These are phyloP conservation scores for Ethmia dodecea DNA, from an alignment of 2,888 invertebrate species.

Conservation along the genomic window DNA sequence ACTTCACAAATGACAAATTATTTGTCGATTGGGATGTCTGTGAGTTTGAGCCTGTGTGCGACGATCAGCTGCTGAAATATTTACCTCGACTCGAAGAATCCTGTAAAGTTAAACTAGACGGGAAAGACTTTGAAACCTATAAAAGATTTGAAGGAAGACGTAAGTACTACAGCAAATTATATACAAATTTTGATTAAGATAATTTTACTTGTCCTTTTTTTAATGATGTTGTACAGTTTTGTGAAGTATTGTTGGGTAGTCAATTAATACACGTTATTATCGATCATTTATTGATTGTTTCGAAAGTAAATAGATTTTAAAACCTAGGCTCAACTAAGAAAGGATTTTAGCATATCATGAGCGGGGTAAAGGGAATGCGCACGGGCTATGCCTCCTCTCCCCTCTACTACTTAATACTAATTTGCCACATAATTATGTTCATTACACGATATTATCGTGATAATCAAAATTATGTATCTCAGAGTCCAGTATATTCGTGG, in stretches of 20 bases:
- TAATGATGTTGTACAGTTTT: constrained; percentile 20
- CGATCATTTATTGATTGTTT: too few species aligned
- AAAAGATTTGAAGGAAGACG: constrained; percentile 33
- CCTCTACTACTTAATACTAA: too few species aligned
- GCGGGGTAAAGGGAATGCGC: too few species aligned
- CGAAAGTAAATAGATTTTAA: too few species aligned
- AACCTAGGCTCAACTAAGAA: too few species aligned
- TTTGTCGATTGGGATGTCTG: constrained; percentile 53
- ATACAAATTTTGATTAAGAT: neutral
- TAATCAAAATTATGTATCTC: too few species aligned
- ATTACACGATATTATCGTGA: too few species aligned
- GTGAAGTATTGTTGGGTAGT: too few species aligned
- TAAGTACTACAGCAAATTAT: neutral
- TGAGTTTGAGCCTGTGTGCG: constrained; percentile 43
- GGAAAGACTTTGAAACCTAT: constrained; percentile 26
- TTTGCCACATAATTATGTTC: too few species aligned
- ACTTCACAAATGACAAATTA: constrained; percentile 41
- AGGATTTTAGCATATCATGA: too few species aligned
- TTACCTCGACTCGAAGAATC: constrained; percentile 75
- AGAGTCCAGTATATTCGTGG: constrained; percentile 56
- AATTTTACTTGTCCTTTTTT: neutral
- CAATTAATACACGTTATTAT: too few species aligned
- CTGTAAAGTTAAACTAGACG: constrained; percentile 58
- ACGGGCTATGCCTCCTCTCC: too few species aligned
- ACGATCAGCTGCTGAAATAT: constrained; percentile 54